Evolutionary conservation across 2,113 vertebrate species (phyloP), one percentile per base, ranked within the genome.

Genomic region (Hoplias malabaricus): DNA sequence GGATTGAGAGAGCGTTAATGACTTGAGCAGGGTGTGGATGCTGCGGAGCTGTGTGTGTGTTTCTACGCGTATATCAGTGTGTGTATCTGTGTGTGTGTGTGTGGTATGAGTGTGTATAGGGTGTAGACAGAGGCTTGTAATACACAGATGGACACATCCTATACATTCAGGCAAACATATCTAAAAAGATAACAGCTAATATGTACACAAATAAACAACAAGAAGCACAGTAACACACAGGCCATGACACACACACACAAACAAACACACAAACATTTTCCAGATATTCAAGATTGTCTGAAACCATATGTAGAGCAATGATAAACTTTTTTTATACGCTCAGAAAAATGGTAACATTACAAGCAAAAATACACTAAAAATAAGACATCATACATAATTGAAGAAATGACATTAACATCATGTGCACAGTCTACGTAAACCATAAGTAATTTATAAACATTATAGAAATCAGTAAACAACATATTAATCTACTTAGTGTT

Each of bases 1-100:
- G 67, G 80, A 82, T 63, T 33, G 75, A 34, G 75, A 40, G 80
- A 21, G n/a, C 19, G 2, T 21, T 81, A 77, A 77, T 72, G 71
- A 75, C 34, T n/a, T 46, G 61, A 72, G 25, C 27, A 21, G 59
- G 16, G n/a, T 21, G 50, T 16, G 66, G 12, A 69, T 65, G 27
- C 14, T 50, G 65, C 69, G 50, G 33, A 59, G 29, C 50, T 69
- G 11, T 57, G 75, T 16, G n/a, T 56, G 63, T 21, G 27, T 38
- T 54, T 63, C 40, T 53, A 43, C 66, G 63, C 29, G 73, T 77
- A 59, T 69, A n/a, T n/a, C 36, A 12, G 23, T 21, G 23, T 27
- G 29, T 46, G 42, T 48, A 38, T 23, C 33, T 43, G 8, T 56
- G 62, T 56, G 75, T 59, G 50, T 40, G 34, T 73, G 72, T 48